A percentile compares a stretch with the other conserved stretches of the same genome.
Evolutionary conservation across 2,113 vertebrate genomes (phyloP).

Genomic region (Malurus elegans): DNA sequence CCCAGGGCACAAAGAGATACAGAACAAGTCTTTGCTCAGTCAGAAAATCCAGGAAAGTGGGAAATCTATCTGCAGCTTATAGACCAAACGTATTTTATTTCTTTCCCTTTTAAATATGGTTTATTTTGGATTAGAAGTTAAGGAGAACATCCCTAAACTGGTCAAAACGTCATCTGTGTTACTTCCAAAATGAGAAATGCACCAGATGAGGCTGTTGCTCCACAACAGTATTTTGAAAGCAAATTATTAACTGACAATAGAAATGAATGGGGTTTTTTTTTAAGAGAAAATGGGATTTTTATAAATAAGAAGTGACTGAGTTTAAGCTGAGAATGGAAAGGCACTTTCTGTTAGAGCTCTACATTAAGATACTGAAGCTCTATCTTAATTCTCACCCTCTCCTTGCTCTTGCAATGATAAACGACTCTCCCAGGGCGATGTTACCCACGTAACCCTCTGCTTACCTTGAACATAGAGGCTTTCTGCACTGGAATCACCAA

Average conservation of each 20-base stretch:
- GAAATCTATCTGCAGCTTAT: not conserved
- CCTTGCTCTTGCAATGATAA: not conserved
- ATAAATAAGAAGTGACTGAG: not conserved
- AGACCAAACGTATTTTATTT: not conserved
- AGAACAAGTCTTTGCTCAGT: not conserved
- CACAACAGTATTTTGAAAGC: not conserved
- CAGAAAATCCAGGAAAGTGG: not conserved
- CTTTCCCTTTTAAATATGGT: not conserved
- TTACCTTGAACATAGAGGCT: constrained; percentile 92
- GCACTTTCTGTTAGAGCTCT: not conserved
- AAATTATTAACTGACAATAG: not conserved
- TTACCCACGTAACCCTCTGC: not conserved
- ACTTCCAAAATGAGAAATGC: not conserved
- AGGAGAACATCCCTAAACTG: not conserved
- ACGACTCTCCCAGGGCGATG: not conserved
- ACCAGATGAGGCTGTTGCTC: not conserved
- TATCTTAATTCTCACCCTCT: not conserved
- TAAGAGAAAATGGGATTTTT: not conserved
- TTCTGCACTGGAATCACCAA: constrained; percentile 86
- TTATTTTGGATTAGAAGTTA: not conserved
- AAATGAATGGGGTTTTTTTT: not conserved
- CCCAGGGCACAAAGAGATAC: not conserved
- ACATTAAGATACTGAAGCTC: not conserved
- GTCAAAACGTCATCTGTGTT: not conserved
- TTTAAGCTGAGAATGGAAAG: not conserved